Evolutionary conservation across 2,797 vertebrate genomes (phyloP).

Genomic region (Chloroceryle amazona): DNA sequence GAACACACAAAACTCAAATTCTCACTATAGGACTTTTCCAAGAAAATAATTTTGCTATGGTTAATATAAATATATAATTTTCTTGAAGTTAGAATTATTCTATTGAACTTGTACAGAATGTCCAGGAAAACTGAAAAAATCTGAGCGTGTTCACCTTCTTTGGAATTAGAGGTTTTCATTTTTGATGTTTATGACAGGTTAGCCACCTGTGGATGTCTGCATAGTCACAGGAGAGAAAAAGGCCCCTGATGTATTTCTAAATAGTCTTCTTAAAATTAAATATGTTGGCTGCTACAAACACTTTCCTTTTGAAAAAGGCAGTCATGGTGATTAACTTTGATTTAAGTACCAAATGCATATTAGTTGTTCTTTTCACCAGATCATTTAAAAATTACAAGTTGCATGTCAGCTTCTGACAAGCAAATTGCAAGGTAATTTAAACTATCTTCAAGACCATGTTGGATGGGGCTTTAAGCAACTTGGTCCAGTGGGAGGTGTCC

Average conservation of each 20-base stretch:
- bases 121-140: background rate
- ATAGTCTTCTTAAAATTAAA: background rate
- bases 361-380: background rate
- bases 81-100: background rate
- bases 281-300: fast-evolving
- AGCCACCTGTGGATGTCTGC: background rate
- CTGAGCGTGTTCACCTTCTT: background rate
- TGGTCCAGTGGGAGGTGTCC: background rate
- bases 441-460: background rate
- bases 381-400: background rate
- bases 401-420: background rate
- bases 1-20: background rate
- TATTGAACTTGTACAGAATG: background rate
- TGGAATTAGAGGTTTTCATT: background rate
- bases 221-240: background rate
- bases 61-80: background rate
- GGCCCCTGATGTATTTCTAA: background rate
- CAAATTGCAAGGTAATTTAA: background rate
- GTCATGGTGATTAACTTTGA: background rate
- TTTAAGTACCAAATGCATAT: background rate
- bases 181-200: background rate
- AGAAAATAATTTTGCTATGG: background rate
- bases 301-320: background rate
- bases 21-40: background rate
- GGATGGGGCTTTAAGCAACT: background rate